Base-by-base conservation (phyloP, 2,113 vertebrate species). In the Holacanthus passer region DNA sequence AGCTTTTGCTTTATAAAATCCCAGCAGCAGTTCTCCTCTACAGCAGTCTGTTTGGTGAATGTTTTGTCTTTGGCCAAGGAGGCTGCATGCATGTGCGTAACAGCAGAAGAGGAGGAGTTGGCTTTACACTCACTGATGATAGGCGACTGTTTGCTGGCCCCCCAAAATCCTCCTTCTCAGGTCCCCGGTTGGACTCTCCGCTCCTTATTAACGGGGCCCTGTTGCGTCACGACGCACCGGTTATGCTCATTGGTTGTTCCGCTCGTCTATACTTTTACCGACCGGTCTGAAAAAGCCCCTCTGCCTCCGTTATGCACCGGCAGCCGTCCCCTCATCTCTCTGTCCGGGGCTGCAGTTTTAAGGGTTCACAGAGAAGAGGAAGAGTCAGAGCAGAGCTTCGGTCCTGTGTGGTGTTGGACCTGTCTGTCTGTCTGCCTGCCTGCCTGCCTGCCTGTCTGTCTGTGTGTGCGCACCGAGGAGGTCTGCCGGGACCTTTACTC, bases 181-280 rank as follows among this genome's bases (percentile, higher is more conserved):
- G 95, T 89, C 94, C n/a, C 94, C 91, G 94, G 86, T 88, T 89
- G 94, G 88, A 96, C 95, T 92, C 96, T 95, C 59, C 95, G 96
- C 97, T 97, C 97, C 97, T 99, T 99, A 98, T 99, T 97, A 97
- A 98, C 95, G 93, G 95, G 96, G 96, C 93, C 89, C 93, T 91
- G 92, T 96, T 95, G 96, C 96, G 97, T 98, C 97, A 98, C 95
- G 92, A 94, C 96, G 95, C 96, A 94, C 92, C 89, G 65, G 45
- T 90, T 90, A 77, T 92, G 92, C 91, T 94, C 94, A 98, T 98
- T 98, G 98, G 97, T 94, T 96, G 93, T 77, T 63, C 75, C 78
- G 90, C 88, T 83, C 73, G 75, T 74, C 43, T 82, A 17, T 90
- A 95, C 93, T 95, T 88, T 93, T 63, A 87, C 77, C 67, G 76